Evolutionary conservation across 2,797 vertebrate genomes (phyloP), one percentile per base, ranked within the genome.

Genomic region (Xiphophorus birchmanni): DNA sequence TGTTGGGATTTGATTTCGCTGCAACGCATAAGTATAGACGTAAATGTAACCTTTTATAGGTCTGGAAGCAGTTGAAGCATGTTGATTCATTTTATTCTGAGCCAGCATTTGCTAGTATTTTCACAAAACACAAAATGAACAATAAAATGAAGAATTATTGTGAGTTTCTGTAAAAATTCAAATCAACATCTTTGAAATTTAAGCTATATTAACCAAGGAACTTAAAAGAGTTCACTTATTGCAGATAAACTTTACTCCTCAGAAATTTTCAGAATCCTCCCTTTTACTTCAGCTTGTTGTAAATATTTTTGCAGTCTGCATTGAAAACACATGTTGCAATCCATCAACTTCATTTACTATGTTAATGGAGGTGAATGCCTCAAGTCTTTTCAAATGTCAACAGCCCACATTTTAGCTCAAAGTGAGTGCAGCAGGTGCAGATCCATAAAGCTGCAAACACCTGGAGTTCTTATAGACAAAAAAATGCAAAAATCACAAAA

Each of bases 351-450:
- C 86, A 88, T 92, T 90, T 86, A 84, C 85, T 88, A 89, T 88
- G 80, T 85, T 88, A 93, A 92, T 90, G 71, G 82, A 67, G 82
- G 86, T 81, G 92, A 94, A 94, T 92, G 90, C 81, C 92, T 91
- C 2, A 67, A 89, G 78, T 74, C 76, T 67, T 76, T 88, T 84
- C 77, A 92, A 94, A 93, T 93, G 90, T 91, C 93, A 93, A 23
- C 58, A 82, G 82, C 74, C 86, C 88, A 52, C 58, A 87, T 91
- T 92, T 92, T 77, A 79, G 83, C 65, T 86, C 83, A 60, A 72
- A 81, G 74, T 52, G 75, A 81, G 74, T 48, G 76, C 74, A 75
- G 45, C 85, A 88, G 84, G 86, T 89, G 85, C 78, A 67, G 80
- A 85, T 80, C 78, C 67, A 82, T 67, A 52, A 42, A 29, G 11